Evolutionary conservation across 2,113 vertebrate species (phyloP).

Genomic region (Caretta caretta): DNA sequence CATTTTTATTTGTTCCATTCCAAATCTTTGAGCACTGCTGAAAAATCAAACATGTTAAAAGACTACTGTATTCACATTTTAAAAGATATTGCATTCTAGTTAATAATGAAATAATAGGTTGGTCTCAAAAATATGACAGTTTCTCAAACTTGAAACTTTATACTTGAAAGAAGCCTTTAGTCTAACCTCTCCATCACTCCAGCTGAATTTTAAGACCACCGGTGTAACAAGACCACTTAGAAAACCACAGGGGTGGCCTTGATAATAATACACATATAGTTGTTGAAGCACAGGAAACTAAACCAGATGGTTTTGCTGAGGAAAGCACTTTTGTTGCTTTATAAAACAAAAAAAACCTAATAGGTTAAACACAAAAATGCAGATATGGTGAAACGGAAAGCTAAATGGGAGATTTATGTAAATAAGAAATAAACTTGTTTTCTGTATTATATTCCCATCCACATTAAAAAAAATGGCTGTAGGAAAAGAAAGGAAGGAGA

Average conservation of each 20-base stretch:
- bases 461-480: constrained; percentile 8
- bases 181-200: constrained; percentile 84
- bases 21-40: not conserved
- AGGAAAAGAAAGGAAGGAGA: not conserved
- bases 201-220: constrained; percentile 89
- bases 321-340: constrained; percentile 83
- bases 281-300: constrained; percentile 89
- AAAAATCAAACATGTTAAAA: constrained; percentile 14
- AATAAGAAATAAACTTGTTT: constrained; percentile 35
- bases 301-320: constrained; percentile 91
- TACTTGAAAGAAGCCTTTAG: constrained; percentile 83
- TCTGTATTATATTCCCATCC: constrained; percentile 22
- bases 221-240: constrained; percentile 82
- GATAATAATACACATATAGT: constrained; percentile 83
- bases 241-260: constrained; percentile 82
- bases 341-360: constrained; percentile 78
- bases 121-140: constrained; percentile 71
- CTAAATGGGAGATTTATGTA: constrained; percentile 43
- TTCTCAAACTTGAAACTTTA: constrained; percentile 78
- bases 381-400: constrained; percentile 65
- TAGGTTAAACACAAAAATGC: constrained; percentile 79
- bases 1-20: not conserved
- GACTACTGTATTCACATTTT: not conserved
- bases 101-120: constrained; percentile 22
- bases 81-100: constrained; percentile 57